These are phyloP conservation scores for Ephialtes manifestator DNA, from an alignment of 2,888 invertebrate genomes.

Conservation along the genomic window DNA sequence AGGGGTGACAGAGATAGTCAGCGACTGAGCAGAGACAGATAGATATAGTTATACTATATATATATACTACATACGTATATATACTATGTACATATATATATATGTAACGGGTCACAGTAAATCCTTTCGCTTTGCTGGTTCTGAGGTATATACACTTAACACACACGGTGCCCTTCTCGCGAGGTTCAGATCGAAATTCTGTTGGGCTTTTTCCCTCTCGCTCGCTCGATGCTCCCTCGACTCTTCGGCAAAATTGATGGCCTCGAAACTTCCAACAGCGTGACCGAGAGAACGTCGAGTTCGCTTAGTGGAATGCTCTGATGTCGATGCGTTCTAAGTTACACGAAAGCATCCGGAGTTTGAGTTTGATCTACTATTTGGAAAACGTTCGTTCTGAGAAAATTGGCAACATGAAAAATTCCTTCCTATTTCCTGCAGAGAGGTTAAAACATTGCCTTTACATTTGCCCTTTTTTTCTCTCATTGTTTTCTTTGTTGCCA, in stretches of 20 bases:
- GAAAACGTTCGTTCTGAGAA: not conserved
- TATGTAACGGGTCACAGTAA: conserved; percentile 34
- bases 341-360: conserved; percentile 44
- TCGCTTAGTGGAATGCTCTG: conserved; percentile 42
- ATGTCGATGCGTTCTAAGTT: conserved; percentile 46
- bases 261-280: conserved; percentile 50
- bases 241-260: conserved; percentile 48
- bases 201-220: conserved; percentile 30
- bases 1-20: conserved; percentile 32
- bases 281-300: conserved; percentile 48
- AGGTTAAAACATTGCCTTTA: conserved; percentile 3
- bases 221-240: conserved; percentile 15
- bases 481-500: not conserved
- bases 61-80: not conserved
- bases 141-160: conserved; percentile 24
- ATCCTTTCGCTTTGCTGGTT: conserved; percentile 47
- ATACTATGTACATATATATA: not conserved
- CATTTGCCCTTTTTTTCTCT: not conserved
- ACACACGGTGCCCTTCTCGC: conserved; percentile 15
- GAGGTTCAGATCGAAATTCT: conserved; percentile 37
- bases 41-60: conserved; percentile 25
- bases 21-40: conserved; percentile 38
- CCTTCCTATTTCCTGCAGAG: too few relatives aligned
- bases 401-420: conserved; percentile 1
- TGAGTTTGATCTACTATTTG: conserved; percentile 41